Percentiles rank a stretch among this genome's conserved stretches.
phyloP scores from a whole-genome alignment of 2,888 invertebrate genomes.

The Fabriciana adippe region DNA sequence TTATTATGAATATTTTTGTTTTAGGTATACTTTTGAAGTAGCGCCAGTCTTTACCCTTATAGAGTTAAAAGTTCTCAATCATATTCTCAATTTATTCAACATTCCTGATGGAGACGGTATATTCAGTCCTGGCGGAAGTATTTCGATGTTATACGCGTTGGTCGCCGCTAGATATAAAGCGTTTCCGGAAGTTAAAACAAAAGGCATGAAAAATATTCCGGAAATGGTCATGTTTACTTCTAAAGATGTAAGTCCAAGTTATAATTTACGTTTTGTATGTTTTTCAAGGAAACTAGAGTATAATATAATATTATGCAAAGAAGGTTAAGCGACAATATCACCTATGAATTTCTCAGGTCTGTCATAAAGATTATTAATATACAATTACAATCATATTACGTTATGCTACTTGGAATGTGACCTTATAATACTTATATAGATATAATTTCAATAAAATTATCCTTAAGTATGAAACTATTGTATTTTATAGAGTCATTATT shows the following conservation, averaged over 20 bases:
- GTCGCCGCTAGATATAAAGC: slow-evolving; percentile 86
- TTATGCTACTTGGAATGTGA: too few relatives aligned
- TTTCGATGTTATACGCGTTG: slow-evolving; percentile 90
- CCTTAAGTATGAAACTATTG: neutral
- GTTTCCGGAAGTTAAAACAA: slow-evolving; percentile 86
- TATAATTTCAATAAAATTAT: too few relatives aligned
- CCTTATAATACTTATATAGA: too few relatives aligned
- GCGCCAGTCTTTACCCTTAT: slow-evolving; percentile 90
- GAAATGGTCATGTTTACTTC: slow-evolving; percentile 89
- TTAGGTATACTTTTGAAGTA: slow-evolving; percentile 90
- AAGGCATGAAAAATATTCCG: slow-evolving; percentile 84
- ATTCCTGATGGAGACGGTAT: slow-evolving; percentile 88
- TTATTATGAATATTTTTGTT: slow-evolving; percentile 39
- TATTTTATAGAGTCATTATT: slow-evolving; percentile 88
- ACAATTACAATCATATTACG: too few relatives aligned
- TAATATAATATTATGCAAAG: too few relatives aligned
- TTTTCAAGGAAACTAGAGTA: slow-evolving; percentile 1
- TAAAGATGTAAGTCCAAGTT: slow-evolving; percentile 83
- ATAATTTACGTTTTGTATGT: neutral
- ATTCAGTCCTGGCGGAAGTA: slow-evolving; percentile 90
- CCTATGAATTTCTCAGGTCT: too few relatives aligned
- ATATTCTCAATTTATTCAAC: slow-evolving; percentile 83
- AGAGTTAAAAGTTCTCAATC: slow-evolving; percentile 85
- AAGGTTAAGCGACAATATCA: too few relatives aligned
- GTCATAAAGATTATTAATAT: too few relatives aligned